Conservation (phyloP, 2,888 invertebrate genomes). For the Dasypogon diadema region DNA sequence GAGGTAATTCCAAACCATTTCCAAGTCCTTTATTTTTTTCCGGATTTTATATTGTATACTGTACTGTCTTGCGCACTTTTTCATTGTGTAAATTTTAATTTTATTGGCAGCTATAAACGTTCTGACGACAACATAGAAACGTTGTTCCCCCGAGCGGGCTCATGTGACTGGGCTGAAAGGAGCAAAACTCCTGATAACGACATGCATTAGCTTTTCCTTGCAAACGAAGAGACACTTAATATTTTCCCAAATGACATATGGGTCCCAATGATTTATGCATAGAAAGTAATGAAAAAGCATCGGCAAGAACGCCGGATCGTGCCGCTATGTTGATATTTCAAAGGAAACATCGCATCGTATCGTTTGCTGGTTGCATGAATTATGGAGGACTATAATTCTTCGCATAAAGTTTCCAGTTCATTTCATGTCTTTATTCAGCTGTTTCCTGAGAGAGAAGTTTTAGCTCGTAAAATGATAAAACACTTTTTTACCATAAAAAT, state of each 20-base stretch:
- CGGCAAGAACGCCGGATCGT: not conserved
- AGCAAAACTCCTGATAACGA: not conserved
- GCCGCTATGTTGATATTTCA: slow-evolving; percentile 12
- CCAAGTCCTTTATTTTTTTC: not conserved
- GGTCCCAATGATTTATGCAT: slow-evolving; percentile 13
- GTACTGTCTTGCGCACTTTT: not conserved
- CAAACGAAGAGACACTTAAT: not conserved
- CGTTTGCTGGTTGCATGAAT: not conserved
- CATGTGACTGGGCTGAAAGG: not conserved
- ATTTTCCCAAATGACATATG: slow-evolving; percentile 1
- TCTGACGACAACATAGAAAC: not conserved
- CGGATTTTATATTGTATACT: not conserved
- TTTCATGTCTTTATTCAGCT: slow-evolving; percentile 19
- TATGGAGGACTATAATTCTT: slow-evolving; percentile 1
- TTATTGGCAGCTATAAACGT: slow-evolving; percentile 3
- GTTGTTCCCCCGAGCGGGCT: not conserved
- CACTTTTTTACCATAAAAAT: too few relatives aligned
- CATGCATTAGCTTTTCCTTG: not conserved
- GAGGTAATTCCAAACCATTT: not conserved
- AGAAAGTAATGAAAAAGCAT: slow-evolving; percentile 10
- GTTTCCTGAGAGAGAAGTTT: slow-evolving; percentile 6
- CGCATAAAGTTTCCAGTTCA: slow-evolving; percentile 16
- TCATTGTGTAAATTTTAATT: slow-evolving; percentile 10
- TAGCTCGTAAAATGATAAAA: slow-evolving; percentile 13
- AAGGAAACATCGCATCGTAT: not conserved